These are phyloP conservation scores for Hydrocynus forskahlii DNA, from an alignment of 2,797 vertebrate genomes.

Conservation along the genomic window DNA sequence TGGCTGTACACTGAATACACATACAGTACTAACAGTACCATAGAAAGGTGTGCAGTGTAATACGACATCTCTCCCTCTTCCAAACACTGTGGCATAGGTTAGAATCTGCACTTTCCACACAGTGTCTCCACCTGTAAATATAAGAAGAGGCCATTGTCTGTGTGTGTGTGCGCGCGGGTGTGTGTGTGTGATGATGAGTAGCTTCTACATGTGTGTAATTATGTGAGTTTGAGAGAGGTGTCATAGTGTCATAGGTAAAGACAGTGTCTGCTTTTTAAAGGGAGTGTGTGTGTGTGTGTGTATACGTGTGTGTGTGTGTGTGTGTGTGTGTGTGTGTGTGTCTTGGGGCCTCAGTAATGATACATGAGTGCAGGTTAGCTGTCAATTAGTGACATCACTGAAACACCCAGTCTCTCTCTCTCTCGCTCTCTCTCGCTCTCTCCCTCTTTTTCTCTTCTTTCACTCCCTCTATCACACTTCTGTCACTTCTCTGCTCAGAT, in stretches of 20 bases:
- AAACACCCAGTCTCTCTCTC: conserved; percentile 17
- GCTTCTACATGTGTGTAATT: conserved; percentile 38
- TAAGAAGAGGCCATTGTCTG: too few species aligned
- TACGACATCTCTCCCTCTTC: too few species aligned
- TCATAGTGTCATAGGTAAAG: conserved; percentile 53
- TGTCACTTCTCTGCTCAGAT: conserved; percentile 38
- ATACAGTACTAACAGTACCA: too few species aligned
- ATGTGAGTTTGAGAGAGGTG: conserved; percentile 21
- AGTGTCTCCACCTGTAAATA: too few species aligned
- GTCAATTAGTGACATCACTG: conserved; percentile 40
- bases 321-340: too few species aligned
- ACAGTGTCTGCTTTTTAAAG: conserved; percentile 72
- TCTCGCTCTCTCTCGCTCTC: conserved; percentile 6
- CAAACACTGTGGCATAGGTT: too few species aligned
- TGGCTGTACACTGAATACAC: too few species aligned
- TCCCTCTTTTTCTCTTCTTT: conserved; percentile 8
- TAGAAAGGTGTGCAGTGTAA: too few species aligned
- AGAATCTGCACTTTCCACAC: too few species aligned
- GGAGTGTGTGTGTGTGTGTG: conserved; percentile 39
- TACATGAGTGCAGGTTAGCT: conserved; percentile 37
- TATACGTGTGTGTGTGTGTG: too few species aligned
- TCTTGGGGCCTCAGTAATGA: conserved; percentile 25
- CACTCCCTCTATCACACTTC: conserved; percentile 12
- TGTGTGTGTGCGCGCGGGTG: too few species aligned
- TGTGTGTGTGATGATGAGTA: conserved; percentile 37